Evolutionary conservation across 2,113 vertebrate genomes (phyloP).

Genomic region (Climacteris rufus): DNA sequence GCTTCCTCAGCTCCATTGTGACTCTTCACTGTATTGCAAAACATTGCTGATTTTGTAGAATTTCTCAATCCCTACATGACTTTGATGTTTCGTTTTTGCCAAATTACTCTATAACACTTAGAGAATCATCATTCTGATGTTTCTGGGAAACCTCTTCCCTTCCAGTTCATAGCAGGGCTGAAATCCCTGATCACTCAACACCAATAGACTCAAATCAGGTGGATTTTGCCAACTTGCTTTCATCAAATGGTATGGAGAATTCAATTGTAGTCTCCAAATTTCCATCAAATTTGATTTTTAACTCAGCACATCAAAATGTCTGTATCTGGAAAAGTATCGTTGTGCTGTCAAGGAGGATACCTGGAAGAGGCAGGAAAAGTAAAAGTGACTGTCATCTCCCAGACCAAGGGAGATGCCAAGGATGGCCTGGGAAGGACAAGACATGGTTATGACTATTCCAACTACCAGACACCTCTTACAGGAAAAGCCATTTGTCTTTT

Average conservation of each 20-base stretch:
- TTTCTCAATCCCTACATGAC: not conserved
- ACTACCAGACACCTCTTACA: not conserved
- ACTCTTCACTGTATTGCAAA: not conserved
- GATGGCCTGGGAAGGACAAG: not conserved
- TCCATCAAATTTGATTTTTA: not conserved
- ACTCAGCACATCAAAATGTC: not conserved
- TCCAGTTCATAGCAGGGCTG: not conserved
- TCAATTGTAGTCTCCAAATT: not conserved
- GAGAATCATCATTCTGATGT: not conserved
- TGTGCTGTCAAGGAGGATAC: not conserved
- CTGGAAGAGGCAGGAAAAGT: not conserved
- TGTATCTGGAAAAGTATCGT: not conserved
- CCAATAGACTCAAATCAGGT: not conserved
- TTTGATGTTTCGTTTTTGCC: not conserved
- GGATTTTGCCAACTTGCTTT: not conserved
- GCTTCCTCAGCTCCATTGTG: not conserved
- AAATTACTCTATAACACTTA: not conserved
- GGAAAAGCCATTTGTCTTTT: not conserved
- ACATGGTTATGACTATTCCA: not conserved
- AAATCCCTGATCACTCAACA: not conserved
- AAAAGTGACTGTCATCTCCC: not conserved
- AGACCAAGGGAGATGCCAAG: not conserved
- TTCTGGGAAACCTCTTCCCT: not conserved
- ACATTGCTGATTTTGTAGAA: not conserved
- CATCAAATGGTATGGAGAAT: not conserved